Conservation (phyloP, 1,140 invertebrate species). For the Schlechtendalia chinensis region DNA sequence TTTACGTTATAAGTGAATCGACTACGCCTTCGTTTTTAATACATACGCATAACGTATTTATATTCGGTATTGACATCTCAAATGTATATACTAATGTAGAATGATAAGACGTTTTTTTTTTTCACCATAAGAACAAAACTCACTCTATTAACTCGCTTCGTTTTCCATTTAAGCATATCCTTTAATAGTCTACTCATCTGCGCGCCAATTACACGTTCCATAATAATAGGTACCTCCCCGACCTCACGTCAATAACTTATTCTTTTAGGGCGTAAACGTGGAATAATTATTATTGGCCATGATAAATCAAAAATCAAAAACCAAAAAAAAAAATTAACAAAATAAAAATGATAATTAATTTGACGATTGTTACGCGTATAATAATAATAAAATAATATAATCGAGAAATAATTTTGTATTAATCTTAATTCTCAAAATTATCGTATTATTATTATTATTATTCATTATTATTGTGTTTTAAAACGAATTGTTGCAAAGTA, state of each 20-base stretch:
- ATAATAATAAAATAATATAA: too few relatives aligned
- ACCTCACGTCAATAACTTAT: neutral
- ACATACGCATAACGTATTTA: neutral
- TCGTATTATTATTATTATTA: neutral
- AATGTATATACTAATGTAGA: slow-evolving; percentile 25
- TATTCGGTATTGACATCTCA: slow-evolving; percentile 6
- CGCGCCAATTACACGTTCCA: neutral
- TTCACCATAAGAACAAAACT: neutral
- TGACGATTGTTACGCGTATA: neutral
- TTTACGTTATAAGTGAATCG: neutral
- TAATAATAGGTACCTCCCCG: neutral
- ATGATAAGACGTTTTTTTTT: slow-evolving; percentile 36
- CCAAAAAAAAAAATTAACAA: neutral
- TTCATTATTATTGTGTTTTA: neutral
- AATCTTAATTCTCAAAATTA: too few relatives aligned
- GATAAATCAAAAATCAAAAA: slow-evolving; percentile 1
- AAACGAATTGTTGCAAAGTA: neutral
- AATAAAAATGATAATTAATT: slow-evolving; percentile 26
- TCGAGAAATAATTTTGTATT: too few relatives aligned
- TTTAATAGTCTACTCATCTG: slow-evolving; percentile 22
- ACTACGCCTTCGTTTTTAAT: slow-evolving; percentile 14
- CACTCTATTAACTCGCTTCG: slow-evolving; percentile 24
- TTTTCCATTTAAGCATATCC: slow-evolving; percentile 25
- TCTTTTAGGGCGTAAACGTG: slow-evolving; percentile 13
- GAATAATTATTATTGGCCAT: neutral